A percentile compares a stretch with the other conserved stretches of the same genome.
Evolutionary conservation across 2,888 invertebrate genomes (phyloP).

Genomic region (Drosophila bunnanda): DNA sequence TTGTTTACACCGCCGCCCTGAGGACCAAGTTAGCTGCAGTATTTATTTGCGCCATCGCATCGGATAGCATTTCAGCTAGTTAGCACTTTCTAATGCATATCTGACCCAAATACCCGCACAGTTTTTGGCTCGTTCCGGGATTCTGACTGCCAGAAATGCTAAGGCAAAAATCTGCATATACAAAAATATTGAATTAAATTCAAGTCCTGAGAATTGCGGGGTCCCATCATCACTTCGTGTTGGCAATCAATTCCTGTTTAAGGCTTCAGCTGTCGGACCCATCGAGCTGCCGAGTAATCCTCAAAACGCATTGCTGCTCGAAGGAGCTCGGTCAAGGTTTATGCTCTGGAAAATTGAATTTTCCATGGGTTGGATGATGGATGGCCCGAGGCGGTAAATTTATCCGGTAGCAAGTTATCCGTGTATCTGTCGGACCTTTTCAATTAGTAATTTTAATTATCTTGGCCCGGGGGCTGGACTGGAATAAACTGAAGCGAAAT

Average conservation of each 20-base stretch:
- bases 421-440: conserved; percentile 51
- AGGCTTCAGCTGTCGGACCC: conserved; percentile 19
- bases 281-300: conserved; percentile 30
- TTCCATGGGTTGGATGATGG: conserved; percentile 20
- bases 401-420: not conserved
- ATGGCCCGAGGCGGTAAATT: conserved; percentile 6
- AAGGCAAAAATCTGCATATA: conserved; percentile 29
- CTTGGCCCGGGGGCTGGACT: conserved; percentile 9
- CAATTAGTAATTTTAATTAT: conserved; percentile 73
- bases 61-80: conserved; percentile 41
- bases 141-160: not conserved
- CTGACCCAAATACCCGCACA: conserved; percentile 60
- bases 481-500: conserved; percentile 33
- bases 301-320: conserved; percentile 9
- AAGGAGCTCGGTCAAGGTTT: conserved; percentile 2
- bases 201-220: not conserved
- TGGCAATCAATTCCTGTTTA: conserved; percentile 26
- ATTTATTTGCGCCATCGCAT: conserved; percentile 57
- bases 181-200: conserved; percentile 22
- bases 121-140: conserved; percentile 54
- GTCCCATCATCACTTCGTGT: not conserved
- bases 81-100: conserved; percentile 68
- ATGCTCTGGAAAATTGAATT: conserved; percentile 40
- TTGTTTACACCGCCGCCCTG: conserved; percentile 22
- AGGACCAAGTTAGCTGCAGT: conserved; percentile 34